phyloP scores from a whole-genome alignment of 1,140 invertebrate species.

The Maniola jurtina region DNA sequence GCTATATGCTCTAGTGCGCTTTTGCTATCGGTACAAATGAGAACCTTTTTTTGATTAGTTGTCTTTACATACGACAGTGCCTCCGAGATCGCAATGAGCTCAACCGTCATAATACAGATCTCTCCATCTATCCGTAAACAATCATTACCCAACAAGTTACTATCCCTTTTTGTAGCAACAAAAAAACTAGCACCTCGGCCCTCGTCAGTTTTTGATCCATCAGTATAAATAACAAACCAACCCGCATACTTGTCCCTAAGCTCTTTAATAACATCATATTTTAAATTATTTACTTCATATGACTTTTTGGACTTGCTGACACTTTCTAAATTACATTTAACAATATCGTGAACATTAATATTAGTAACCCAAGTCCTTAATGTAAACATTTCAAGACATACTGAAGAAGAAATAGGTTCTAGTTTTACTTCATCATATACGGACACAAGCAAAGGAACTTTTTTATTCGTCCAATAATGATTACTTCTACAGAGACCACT shows the following conservation, averaged over 20 bases:
- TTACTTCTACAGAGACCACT: not conserved
- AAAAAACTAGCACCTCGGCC: constrained; percentile 3
- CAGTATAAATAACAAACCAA: constrained; percentile 12
- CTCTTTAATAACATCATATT: not conserved
- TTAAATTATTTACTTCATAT: not conserved
- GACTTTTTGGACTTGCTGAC: constrained; percentile 2
- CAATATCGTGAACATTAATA: no score
- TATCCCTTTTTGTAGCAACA: not conserved
- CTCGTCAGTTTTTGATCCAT: constrained; percentile 1
- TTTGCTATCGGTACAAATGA: constrained; percentile 8
- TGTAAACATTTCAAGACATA: constrained; percentile 10
- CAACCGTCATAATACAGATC: constrained; percentile 6
- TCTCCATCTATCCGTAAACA: not conserved
- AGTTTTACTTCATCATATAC: no score
- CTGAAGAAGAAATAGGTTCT: not conserved
- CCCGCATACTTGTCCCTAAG: not conserved
- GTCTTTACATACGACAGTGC: constrained; percentile 9
- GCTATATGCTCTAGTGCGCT: constrained; percentile 9
- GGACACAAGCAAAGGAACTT: not conserved
- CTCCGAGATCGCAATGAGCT: constrained; percentile 16
- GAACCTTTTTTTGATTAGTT: not conserved
- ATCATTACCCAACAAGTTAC: constrained; percentile 1
- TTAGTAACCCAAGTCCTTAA: constrained; percentile 1
- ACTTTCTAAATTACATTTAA: no score
- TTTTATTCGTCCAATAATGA: not conserved